A percentile compares a stretch with the other conserved stretches of the same genome.
These are phyloP conservation scores for Diplosoma virens DNA, from an alignment of 23 tunicate species.

Conservation along the genomic window DNA sequence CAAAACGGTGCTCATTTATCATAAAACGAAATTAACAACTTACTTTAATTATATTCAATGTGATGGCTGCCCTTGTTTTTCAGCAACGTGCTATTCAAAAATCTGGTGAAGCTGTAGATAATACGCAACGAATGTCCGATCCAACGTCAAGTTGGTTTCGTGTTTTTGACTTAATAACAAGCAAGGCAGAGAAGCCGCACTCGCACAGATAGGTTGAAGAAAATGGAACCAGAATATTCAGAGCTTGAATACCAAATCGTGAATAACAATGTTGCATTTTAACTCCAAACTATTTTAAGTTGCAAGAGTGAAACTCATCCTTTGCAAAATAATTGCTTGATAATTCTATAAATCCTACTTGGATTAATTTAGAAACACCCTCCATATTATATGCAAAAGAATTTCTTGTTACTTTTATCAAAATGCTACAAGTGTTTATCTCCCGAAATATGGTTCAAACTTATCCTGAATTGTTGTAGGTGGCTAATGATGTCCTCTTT, in stretches of 20 bases:
- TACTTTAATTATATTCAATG: constrained; percentile 17
- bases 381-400: constrained; percentile 27
- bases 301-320: constrained; percentile 48
- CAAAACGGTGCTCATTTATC: no score
- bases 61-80: constrained; percentile 35
- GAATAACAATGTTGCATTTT: constrained; percentile 16
- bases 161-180: constrained; percentile 59
- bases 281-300: constrained; percentile 23
- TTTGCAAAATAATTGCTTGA: constrained; percentile 40
- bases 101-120: constrained; percentile 30
- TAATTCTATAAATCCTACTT: constrained; percentile 43
- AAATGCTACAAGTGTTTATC: constrained; percentile 31
- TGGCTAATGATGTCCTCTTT: constrained; percentile 1
- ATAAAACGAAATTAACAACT: no score
- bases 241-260: constrained; percentile 28
- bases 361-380: constrained; percentile 34
- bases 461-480: background rate
- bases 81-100: constrained; percentile 28
- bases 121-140: constrained; percentile 24
- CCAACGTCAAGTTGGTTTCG: constrained; percentile 24
- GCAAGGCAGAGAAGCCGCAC: constrained; percentile 59
- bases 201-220: constrained; percentile 55
- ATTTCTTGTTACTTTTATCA: constrained; percentile 29
- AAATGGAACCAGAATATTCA: constrained; percentile 58
- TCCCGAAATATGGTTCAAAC: constrained; percentile 4